Base-by-base conservation (phyloP, 2,888 invertebrate genomes). In the Cetonia aurata region DNA sequence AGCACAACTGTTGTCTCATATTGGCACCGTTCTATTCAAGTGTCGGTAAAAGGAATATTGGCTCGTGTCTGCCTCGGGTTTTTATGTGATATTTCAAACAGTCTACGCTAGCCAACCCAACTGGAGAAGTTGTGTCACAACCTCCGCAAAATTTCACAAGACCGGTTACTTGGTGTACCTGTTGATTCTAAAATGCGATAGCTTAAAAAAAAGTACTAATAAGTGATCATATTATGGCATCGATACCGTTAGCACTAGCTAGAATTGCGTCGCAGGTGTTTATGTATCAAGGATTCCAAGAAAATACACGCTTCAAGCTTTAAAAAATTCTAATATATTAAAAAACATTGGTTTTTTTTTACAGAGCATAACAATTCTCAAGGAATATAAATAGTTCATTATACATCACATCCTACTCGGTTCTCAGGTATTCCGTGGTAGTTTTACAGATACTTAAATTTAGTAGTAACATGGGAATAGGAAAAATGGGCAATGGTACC, bases 121-220 rank as follows among this genome's bases (percentile, higher is more conserved):
- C 59, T 57, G 48, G 70, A 19, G 66, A 60, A 62, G 50, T 15
- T 37, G 57, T 57, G 56, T 57, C 67, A 67, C 56, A 44, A 48
- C 67, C 70, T 70, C 66, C 67, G 70, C 70, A 70, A 70, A 70
- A 70, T 70, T 70, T 67, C 57, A 46, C 44, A 66, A 70, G 66
- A 70, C 67, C 70, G 67, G 67, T 70, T 70, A 50, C 42, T 52
- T 67, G 55, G 42, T 56, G 44, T 67, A 67, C 56, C 15, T 56
- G 67, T 55, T 41, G 42, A 33, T 56, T 42, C 67, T 41, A n/a
- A n/a, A n/a, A n/a, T n/a, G n/a, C n/a, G n/a, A 67, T 25, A 56
- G 31, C 17, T 56, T 8, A 46, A 55, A 9, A n/a, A 33, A 62
- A 59, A 62, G 46, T 0, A 10, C 10, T 15, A 6, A 6, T 1